Percentiles rank a stretch among this genome's conserved stretches.
Conservation (phyloP, 2,888 invertebrate genomes). For the Plagodis dolabraria region DNA sequence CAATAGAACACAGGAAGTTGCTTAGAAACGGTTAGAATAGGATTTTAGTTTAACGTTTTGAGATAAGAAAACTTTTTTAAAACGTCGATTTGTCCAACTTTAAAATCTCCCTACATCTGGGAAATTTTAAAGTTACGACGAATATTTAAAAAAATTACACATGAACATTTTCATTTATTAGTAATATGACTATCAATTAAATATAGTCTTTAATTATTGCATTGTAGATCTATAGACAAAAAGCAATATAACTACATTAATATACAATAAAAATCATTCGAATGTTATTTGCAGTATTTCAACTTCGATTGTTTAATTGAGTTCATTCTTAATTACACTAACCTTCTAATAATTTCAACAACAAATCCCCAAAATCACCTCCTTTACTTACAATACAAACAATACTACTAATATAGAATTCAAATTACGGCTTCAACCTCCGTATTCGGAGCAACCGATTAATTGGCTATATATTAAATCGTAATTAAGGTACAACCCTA, state of each 20-base stretch:
- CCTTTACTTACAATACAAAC: constrained; percentile 33
- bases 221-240: too few species aligned
- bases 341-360: constrained; percentile 11
- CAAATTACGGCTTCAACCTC: constrained; percentile 34
- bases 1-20: constrained; percentile 16
- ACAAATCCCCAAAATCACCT: constrained; percentile 21
- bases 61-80: not conserved
- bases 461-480: constrained; percentile 83
- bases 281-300: not conserved
- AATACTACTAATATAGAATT: constrained; percentile 38
- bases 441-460: constrained; percentile 56
- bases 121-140: not conserved
- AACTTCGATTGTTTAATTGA: not conserved
- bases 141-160: too few species aligned
- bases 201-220: too few species aligned
- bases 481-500: constrained; percentile 78
- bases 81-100: not conserved
- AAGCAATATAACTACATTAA: too few species aligned
- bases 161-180: too few species aligned
- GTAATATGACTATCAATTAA: too few species aligned
- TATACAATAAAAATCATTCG: too few species aligned
- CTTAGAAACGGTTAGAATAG: constrained; percentile 4
- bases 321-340: not conserved
- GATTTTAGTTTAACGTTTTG: not conserved
- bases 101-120: too few species aligned